Evolutionary conservation across 2,113 vertebrate genomes (phyloP).

Genomic region (Serinus canaria): DNA sequence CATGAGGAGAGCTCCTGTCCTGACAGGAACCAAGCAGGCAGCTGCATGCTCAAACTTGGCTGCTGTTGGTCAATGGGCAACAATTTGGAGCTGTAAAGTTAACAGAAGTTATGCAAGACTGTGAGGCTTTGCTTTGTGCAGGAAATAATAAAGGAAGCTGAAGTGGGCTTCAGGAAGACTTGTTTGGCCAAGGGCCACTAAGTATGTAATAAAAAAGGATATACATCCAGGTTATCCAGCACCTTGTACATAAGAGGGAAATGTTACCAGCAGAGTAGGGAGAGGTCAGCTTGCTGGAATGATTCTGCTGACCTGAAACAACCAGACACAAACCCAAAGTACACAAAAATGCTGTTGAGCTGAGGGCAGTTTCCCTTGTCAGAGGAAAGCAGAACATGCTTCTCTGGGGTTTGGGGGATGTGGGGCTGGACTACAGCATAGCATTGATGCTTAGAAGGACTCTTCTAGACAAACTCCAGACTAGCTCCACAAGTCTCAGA

Average conservation of each 20-base stretch:
- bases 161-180: not conserved
- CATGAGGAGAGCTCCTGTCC: not conserved
- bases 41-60: not conserved
- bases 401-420: not conserved
- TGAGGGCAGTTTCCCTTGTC: not conserved
- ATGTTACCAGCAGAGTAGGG: not conserved
- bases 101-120: constrained; percentile 15
- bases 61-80: constrained; percentile 15
- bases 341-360: not conserved
- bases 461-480: not conserved
- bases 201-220: not conserved
- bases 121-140: not conserved
- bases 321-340: not conserved
- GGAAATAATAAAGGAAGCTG: not conserved
- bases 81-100: not conserved
- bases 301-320: constrained; percentile 30
- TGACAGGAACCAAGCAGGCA: not conserved
- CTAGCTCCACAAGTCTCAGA: not conserved
- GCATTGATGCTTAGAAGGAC: not conserved
- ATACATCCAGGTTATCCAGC: not conserved
- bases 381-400: not conserved
- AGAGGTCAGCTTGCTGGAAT: not conserved
- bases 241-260: not conserved
- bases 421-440: not conserved
- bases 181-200: not conserved